Evolutionary conservation across 2,113 vertebrate species (phyloP).

Genomic region (Diadophis punctatus): DNA sequence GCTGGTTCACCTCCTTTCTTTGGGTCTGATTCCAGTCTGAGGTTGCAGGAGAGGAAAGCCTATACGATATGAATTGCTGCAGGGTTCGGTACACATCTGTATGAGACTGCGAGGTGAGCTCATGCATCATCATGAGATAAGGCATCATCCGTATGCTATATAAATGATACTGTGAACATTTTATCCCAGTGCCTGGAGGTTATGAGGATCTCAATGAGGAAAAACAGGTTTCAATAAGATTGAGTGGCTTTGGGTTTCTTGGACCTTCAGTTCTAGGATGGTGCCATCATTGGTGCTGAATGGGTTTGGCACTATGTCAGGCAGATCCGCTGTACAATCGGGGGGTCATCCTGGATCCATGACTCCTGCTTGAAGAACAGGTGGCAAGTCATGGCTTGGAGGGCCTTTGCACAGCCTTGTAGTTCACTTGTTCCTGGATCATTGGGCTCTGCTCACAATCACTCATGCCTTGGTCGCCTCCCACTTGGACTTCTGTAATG

Average conservation of each 20-base stretch:
- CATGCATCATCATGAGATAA: not conserved
- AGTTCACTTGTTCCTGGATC: not conserved
- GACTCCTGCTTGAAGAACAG: not conserved
- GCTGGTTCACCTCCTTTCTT: not conserved
- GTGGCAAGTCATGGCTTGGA: not conserved
- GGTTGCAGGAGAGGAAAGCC: not conserved
- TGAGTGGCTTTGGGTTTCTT: not conserved
- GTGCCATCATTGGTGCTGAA: not conserved
- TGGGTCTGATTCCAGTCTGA: not conserved
- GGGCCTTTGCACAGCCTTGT: not conserved
- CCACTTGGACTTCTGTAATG: not conserved
- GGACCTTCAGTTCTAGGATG: not conserved
- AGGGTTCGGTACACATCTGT: not conserved
- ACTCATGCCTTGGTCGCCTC: not conserved
- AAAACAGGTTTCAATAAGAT: not conserved
- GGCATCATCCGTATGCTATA: not conserved
- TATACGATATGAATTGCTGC: not conserved
- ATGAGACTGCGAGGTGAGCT: not conserved
- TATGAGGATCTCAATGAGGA: not conserved
- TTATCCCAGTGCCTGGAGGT: not conserved
- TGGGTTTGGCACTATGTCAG: not conserved
- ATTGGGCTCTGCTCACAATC: not conserved
- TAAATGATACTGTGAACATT: not conserved
- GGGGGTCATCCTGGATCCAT: not conserved
- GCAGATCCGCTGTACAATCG: not conserved